Percentiles rank a stretch among this genome's conserved stretches.
phyloP scores from a whole-genome alignment of 2,113 vertebrate genomes.

The Toxotes chatareus region DNA sequence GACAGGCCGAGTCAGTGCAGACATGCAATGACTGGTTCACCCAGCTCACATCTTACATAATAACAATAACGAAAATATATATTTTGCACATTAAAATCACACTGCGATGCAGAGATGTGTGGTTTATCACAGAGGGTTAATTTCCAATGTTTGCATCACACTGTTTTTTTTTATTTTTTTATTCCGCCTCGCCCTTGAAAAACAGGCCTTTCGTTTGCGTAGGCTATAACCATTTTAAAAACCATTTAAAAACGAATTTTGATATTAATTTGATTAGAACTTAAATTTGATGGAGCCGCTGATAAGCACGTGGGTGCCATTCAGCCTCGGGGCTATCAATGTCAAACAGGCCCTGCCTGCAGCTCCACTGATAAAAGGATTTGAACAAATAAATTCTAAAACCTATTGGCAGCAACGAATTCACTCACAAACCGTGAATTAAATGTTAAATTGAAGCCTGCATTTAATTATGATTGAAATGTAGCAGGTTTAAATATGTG shows the following conservation, averaged over 20 bases:
- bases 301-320: constrained; percentile 60
- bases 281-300: constrained; percentile 37
- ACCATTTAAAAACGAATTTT: neutral
- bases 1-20: constrained; percentile 62
- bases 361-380: constrained; percentile 74
- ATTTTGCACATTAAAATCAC: neutral
- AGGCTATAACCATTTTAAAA: no score
- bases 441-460: neutral
- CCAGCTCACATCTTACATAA: constrained; percentile 45
- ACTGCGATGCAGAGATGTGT: neutral
- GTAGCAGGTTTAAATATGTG: neutral
- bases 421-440: neutral
- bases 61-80: neutral
- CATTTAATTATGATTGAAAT: neutral
- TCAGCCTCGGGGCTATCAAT: constrained; percentile 62
- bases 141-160: neutral
- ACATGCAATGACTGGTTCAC: constrained; percentile 37
- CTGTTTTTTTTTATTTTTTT: neutral
- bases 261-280: neutral
- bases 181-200: constrained; percentile 1
- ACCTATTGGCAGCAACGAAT: neutral
- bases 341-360: constrained; percentile 58
- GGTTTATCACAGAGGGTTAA: neutral
- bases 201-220: neutral
- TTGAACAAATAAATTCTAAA: constrained; percentile 70